Percentiles rank a stretch among this genome's conserved stretches.
These are phyloP conservation scores for Chiloscyllium plagiosum DNA, from an alignment of 2,113 vertebrate species.

Conservation along the genomic window DNA sequence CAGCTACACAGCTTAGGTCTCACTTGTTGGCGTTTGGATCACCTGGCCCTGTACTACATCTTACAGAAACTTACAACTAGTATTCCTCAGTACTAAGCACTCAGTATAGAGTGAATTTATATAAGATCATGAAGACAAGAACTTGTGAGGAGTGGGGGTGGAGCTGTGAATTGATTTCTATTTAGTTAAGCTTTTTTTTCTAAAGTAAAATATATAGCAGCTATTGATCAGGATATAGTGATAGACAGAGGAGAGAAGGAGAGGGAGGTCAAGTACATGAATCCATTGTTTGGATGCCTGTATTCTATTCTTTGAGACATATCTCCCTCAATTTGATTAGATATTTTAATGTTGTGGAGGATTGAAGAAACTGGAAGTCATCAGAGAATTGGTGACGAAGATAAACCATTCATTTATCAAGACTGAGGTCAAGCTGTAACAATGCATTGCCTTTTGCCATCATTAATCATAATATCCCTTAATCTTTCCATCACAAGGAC, in stretches of 20 bases:
- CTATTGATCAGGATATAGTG: no score
- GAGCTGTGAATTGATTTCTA: no score
- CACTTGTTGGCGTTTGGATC: no score
- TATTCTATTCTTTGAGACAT: not conserved
- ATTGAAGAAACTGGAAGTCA: not conserved
- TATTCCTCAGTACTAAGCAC: not conserved
- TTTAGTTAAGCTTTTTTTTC: no score
- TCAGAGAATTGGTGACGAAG: not conserved
- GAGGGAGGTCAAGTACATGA: no score
- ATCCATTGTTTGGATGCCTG: not conserved
- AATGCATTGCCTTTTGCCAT: not conserved
- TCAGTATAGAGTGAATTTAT: not conserved
- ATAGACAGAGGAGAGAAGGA: not conserved
- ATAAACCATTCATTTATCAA: not conserved
- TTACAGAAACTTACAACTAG: not conserved
- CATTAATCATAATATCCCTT: not conserved
- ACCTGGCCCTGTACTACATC: no score
- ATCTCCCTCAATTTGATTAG: not conserved
- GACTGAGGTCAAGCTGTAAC: no score
- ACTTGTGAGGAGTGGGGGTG: no score
- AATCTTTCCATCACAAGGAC: not conserved
- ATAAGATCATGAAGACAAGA: not conserved
- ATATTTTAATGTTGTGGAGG: not conserved
- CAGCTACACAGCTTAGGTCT: no score
- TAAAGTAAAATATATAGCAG: no score